phyloP scores from a whole-genome alignment of 2,888 invertebrate genomes.

The Dryococelus australis region DNA sequence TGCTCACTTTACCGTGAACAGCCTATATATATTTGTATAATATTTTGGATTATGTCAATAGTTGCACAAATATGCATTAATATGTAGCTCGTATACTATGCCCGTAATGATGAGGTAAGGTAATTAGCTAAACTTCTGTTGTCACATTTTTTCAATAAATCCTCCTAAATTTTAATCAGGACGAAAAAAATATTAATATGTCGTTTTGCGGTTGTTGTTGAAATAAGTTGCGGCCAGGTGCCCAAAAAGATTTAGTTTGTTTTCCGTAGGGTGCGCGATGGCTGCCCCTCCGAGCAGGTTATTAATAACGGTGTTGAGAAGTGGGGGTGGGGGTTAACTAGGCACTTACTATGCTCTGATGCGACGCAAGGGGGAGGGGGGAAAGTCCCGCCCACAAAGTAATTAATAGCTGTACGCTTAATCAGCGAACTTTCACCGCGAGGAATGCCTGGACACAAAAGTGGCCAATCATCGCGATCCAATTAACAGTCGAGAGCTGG shows the following conservation, averaged over 20 bases:
- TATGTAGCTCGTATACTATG: too few species aligned
- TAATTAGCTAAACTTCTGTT: too few species aligned
- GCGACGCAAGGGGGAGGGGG: not conserved
- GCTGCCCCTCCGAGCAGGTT: not conserved
- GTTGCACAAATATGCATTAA: too few species aligned
- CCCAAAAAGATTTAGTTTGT: not conserved
- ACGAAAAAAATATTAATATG: too few species aligned
- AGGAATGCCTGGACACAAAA: slow-evolving; percentile 19
- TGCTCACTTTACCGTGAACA: too few species aligned
- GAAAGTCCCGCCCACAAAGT: not conserved
- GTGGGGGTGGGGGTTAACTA: not conserved
- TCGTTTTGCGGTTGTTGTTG: not conserved
- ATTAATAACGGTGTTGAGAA: not conserved
- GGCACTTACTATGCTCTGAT: not conserved
- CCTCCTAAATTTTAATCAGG: too few species aligned
- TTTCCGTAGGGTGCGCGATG: not conserved
- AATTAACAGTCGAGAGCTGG: not conserved
- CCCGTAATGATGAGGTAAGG: too few species aligned
- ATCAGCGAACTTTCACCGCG: slow-evolving; percentile 22
- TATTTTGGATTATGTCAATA: too few species aligned
- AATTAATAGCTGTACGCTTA: slow-evolving; percentile 10
- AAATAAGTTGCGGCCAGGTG: not conserved
- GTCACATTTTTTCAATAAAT: too few species aligned
- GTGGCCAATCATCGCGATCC: slow-evolving; percentile 23
- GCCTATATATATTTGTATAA: too few species aligned